A percentile compares a stretch with the other conserved stretches of the same genome.
Conservation (phyloP, 2,113 vertebrate species). For the Cryptotis parvus region DNA sequence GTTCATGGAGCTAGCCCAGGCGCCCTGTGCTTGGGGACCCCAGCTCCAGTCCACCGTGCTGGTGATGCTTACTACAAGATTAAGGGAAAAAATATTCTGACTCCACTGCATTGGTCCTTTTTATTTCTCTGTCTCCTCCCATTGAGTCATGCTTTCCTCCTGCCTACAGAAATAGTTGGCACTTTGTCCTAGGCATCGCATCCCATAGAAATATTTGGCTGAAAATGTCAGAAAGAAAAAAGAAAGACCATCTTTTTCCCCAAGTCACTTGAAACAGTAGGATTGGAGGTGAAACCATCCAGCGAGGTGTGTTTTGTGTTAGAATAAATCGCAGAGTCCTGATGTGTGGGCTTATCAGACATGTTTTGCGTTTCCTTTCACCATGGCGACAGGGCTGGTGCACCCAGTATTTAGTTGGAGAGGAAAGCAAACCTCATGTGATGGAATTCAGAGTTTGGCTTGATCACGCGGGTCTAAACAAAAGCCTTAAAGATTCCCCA, state of each 20-base stretch:
- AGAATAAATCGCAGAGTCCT: conserved; percentile 38
- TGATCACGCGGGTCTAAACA: conserved; percentile 7
- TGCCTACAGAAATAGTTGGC: conserved; percentile 65
- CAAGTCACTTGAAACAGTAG: conserved; percentile 31
- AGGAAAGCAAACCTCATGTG: conserved; percentile 14
- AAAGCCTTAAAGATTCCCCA: background rate
- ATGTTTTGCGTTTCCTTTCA: conserved; percentile 36
- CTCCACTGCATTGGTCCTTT: conserved; percentile 57
- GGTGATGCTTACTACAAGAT: conserved; percentile 47
- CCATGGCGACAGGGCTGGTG: conserved; percentile 3
- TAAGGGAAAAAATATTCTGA: conserved; percentile 68
- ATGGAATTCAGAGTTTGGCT: conserved; percentile 3
- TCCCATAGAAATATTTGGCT: conserved; percentile 60
- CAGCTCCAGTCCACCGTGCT: background rate
- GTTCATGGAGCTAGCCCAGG: conserved; percentile 66
- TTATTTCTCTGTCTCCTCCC: conserved; percentile 50
- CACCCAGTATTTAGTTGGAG: background rate
- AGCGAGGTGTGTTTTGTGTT: conserved; percentile 43
- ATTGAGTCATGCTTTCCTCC: conserved; percentile 58
- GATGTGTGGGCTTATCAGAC: conserved; percentile 15
- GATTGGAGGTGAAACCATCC: conserved; percentile 18
- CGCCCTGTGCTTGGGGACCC: background rate
- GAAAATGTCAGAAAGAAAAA: conserved; percentile 61
- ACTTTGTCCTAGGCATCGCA: conserved; percentile 23
- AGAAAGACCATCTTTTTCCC: conserved; percentile 7